A percentile compares a stretch with the other conserved stretches of the same genome.
Conservation (phyloP, 2,888 invertebrate genomes). For the Dynastes hyllus region DNA sequence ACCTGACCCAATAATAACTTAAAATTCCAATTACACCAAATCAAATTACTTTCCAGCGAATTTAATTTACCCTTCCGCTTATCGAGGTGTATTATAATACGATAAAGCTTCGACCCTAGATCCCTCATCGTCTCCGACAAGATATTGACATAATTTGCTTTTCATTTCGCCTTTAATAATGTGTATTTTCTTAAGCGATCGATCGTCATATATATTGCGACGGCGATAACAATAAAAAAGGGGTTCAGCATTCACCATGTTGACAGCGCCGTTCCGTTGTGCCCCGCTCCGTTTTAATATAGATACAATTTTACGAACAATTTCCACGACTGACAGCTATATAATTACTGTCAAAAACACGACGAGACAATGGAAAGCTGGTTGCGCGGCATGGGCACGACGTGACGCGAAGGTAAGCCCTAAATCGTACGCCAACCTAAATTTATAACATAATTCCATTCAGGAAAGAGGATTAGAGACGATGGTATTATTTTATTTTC, state of each 20-base stretch:
- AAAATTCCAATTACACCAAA: too few species aligned
- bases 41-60: too few species aligned
- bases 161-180: slow-evolving; percentile 20
- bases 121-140: neutral
- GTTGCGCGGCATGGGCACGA: neutral
- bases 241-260: neutral
- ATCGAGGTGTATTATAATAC: neutral
- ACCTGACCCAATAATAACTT: too few species aligned
- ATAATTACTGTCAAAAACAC: slow-evolving; percentile 39
- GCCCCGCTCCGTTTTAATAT: slow-evolving; percentile 28
- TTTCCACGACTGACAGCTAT: slow-evolving; percentile 42
- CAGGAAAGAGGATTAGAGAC: neutral
- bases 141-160: slow-evolving; percentile 20
- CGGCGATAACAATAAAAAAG: slow-evolving; percentile 8
- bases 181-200: slow-evolving; percentile 7
- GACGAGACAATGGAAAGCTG: slow-evolving; percentile 25
- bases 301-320: slow-evolving; percentile 41
- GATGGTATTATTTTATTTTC: slow-evolving; percentile 1
- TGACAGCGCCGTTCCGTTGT: neutral
- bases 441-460: slow-evolving; percentile 34
- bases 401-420: slow-evolving; percentile 2
- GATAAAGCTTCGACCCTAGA: neutral
- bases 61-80: too few species aligned
- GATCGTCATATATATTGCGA: neutral
- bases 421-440: slow-evolving; percentile 32